Evolutionary conservation across 2,888 invertebrate genomes (phyloP), one percentile per base, ranked within the genome.

Genomic region (Miltochrista miniata): DNA sequence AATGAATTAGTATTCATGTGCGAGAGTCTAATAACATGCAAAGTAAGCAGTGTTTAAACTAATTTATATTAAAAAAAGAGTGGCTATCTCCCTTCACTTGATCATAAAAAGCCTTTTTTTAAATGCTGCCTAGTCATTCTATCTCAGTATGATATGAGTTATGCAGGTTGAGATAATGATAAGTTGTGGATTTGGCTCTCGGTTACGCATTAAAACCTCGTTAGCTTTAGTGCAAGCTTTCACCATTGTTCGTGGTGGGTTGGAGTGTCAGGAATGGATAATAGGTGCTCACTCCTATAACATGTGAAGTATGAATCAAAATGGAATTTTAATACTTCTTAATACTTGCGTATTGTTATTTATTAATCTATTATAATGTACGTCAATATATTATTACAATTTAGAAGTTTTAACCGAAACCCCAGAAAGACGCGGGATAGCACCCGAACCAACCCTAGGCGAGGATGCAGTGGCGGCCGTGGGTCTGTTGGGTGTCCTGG

Each of bases 191-290:
- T 75, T 77, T 72, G 69, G 73, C 65, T 74, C 77, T 74, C 73
- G 72, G 68, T 74, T 77, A 73, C 74, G 74, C 88, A 88, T 89
- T 89, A 88, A 88, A 88, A 85, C 75, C 87, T 87, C 88, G 82
- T 89, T 87, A 88, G 84, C 79, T 72, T 81, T 70, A 75, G 69
- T 70, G 66, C 70, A 74, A 75, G 73, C 74, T 74, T 74, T 77
- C 72, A 65, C 67, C 72, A 73, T 74, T 83, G 77, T 78, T 77
- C 74, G 72, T 64, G 61, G 61, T 64, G 64, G 73, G 69, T 71
- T 62, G 56, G 51, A 24, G 18, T 61, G 64, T 59, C 61, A 53
- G 31, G 55, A 56, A 46, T 24, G 51, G 41, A 18, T 45, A 42
- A 46, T 46, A 12, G 12, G n/a, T 33, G 37, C 29, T 33, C 29